phyloP scores from a whole-genome alignment of 2,113 vertebrate species.

The Montifringilla adamsi region DNA sequence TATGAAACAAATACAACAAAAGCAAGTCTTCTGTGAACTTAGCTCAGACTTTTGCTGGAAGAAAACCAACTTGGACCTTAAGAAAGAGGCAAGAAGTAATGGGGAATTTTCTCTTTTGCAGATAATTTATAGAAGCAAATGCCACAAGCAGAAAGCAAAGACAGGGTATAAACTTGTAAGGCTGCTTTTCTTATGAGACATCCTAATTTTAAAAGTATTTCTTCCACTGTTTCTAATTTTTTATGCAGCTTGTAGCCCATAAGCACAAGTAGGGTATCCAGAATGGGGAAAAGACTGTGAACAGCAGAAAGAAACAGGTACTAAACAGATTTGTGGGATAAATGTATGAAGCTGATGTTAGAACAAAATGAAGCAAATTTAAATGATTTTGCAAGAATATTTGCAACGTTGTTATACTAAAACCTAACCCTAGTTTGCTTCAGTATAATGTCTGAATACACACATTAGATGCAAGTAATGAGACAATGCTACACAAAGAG shows the following conservation, averaged over 20 bases:
- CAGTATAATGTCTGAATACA: neutral
- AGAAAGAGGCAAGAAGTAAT: neutral
- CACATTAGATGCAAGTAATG: neutral
- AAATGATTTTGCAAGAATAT: neutral
- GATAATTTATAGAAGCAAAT: neutral
- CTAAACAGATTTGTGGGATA: neutral
- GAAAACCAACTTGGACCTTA: neutral
- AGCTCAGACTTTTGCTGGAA: neutral
- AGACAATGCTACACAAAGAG: neutral
- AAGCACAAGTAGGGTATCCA: neutral
- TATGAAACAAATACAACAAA: neutral
- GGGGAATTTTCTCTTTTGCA: neutral
- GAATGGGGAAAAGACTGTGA: neutral
- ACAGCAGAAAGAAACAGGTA: neutral
- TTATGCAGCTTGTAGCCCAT: neutral
- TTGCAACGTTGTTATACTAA: rapidly evolving
- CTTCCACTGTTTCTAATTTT: neutral
- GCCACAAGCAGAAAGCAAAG: neutral
- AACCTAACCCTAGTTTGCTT: neutral
- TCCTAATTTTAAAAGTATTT: neutral
- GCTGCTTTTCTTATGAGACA: neutral
- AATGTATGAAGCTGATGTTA: neutral
- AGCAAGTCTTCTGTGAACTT: neutral
- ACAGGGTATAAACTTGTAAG: neutral
- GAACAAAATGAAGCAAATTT: neutral